phyloP scores from a whole-genome alignment of 2,113 vertebrate species.

The Anhinga anhinga region DNA sequence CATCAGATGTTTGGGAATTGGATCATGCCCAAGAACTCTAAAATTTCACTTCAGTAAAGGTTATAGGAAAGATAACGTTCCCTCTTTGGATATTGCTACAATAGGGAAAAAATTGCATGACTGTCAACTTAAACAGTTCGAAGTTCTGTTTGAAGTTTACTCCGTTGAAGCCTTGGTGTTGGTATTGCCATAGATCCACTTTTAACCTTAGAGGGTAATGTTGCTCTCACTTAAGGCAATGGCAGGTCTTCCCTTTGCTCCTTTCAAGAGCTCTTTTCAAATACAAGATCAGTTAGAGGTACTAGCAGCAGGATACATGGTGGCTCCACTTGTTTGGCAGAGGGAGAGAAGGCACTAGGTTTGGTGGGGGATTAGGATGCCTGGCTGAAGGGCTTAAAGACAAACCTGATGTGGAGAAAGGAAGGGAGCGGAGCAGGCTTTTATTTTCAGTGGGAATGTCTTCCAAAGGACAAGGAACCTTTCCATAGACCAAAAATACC shows the following conservation, averaged over 20 bases:
- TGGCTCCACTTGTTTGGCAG: not conserved
- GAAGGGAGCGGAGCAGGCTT: not conserved
- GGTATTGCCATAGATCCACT: not conserved
- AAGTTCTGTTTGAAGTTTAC: not conserved
- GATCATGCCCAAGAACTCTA: not conserved
- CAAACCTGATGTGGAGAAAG: not conserved
- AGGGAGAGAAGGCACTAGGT: not conserved
- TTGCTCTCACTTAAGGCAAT: not conserved
- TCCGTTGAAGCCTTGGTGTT: not conserved
- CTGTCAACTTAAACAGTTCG: not conserved
- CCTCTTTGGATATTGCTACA: not conserved
- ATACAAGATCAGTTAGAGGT: not conserved
- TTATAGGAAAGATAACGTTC: not conserved
- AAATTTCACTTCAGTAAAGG: not conserved
- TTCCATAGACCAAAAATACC: not conserved
- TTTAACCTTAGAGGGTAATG: not conserved
- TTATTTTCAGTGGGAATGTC: not conserved
- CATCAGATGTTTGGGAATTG: not conserved
- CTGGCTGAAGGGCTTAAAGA: not conserved
- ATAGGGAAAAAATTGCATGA: rapidly evolving
- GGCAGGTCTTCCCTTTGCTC: not conserved
- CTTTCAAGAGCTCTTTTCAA: not conserved
- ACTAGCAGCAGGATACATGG: not conserved
- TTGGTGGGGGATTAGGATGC: not conserved
- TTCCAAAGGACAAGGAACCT: not conserved